Evolutionary conservation across 1,140 invertebrate species (phyloP).

Genomic region (Hesperophylax magnus): DNA sequence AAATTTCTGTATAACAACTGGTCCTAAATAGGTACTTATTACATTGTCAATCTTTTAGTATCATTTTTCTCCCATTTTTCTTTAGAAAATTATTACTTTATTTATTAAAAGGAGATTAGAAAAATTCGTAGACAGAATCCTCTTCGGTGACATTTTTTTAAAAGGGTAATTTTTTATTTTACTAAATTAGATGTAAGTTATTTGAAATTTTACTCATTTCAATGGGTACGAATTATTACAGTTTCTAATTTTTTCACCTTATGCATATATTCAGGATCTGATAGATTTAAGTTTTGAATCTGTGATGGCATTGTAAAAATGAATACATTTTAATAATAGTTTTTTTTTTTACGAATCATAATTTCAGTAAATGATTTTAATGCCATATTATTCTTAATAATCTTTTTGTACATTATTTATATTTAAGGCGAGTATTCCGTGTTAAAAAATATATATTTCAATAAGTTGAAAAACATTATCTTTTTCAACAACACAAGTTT

Average conservation of each 20-base stretch:
- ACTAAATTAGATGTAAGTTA: too few species aligned
- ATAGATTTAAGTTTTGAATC: conserved; percentile 26
- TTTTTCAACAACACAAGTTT: neutral
- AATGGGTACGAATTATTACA: neutral
- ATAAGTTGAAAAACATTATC: neutral
- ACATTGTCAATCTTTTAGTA: too few species aligned
- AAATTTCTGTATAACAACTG: too few species aligned
- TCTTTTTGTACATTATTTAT: neutral
- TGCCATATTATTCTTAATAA: neutral
- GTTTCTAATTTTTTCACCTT: neutral
- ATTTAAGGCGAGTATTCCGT: neutral
- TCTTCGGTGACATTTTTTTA: neutral
- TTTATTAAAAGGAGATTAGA: too few species aligned
- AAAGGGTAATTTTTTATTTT: neutral
- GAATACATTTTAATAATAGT: too few species aligned
- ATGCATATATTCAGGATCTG: conserved; percentile 8
- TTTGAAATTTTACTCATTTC: too few species aligned
- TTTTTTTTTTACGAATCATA: too few species aligned
- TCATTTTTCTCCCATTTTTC: too few species aligned
- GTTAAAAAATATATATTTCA: neutral
- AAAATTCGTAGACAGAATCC: too few species aligned
- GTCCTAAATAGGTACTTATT: too few species aligned
- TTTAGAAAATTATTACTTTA: too few species aligned
- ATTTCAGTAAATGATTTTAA: neutral
- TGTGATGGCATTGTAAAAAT: neutral